phyloP scores from a whole-genome alignment of 2,888 invertebrate genomes.

The Chrysomela aeneicollis region DNA sequence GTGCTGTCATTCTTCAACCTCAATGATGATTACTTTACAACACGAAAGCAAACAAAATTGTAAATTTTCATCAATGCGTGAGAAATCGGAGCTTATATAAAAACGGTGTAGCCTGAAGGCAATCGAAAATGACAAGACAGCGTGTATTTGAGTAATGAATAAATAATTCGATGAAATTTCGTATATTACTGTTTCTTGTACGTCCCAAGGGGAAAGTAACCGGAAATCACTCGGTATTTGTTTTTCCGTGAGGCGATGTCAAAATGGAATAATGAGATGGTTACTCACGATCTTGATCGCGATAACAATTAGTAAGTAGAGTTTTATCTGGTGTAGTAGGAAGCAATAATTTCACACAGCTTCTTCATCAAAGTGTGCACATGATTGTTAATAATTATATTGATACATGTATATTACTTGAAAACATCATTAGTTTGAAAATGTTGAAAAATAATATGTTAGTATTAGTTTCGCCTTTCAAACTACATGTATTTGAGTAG shows the following conservation, averaged over 20 bases:
- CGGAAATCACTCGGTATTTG: not conserved
- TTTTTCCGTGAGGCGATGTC: not conserved
- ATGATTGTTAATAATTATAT: no score
- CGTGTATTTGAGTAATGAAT: constrained; percentile 12
- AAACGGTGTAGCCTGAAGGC: constrained; percentile 13
- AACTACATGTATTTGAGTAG: no score
- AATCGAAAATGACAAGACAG: constrained; percentile 23
- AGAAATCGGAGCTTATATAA: constrained; percentile 19
- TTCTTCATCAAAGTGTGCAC: no score
- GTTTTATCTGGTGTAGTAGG: no score
- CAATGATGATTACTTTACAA: not conserved
- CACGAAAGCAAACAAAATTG: not conserved
- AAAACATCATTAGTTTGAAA: no score
- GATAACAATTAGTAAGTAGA: no score
- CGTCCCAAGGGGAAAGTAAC: not conserved
- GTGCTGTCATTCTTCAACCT: no score
- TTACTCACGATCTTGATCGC: not conserved
- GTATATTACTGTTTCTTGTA: not conserved
- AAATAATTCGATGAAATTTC: constrained; percentile 1
- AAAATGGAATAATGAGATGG: not conserved
- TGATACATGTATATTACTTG: no score
- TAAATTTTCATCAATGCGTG: not conserved
- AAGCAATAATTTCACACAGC: no score
- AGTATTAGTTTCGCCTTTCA: no score
- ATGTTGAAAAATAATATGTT: no score